Evolutionary conservation across 1,140 invertebrate genomes (phyloP), one percentile per base, ranked within the genome.

Genomic region (Drosophila quadrilineata): DNA sequence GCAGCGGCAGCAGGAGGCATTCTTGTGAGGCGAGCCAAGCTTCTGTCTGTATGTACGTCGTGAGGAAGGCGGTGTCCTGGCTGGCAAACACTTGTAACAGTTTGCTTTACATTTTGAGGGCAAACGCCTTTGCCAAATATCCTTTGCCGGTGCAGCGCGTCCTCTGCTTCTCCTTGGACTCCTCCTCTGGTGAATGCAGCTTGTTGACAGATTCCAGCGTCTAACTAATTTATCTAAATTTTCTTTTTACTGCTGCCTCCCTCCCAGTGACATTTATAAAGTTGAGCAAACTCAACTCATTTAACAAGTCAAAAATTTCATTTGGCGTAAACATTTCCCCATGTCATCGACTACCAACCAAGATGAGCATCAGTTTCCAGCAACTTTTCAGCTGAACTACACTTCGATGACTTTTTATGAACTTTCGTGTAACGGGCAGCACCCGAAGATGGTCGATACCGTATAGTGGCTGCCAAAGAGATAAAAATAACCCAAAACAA

Each of bases 21-120:
- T 14, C 22, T 33, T 21, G n/a, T 17, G 24, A 22, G 17, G n/a
- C 1, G n/a, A n/a, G n/a, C n/a, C n/a, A n/a, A n/a, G n/a, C 38
- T 28, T 16, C 40, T 14, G 38, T n/a, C 38, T 16, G 10, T 28
- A n/a, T n/a, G n/a, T n/a, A n/a, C n/a, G 5, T 50, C 5, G 22
- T 22, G 17, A 33, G 9, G 8, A 2, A 1, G 22, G 6, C 8
- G 38, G 26, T 26, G 62, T 54, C 62, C 54, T 59, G 45, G 45
- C 62, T 35, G 26, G 29, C 71, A 71, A 82, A 70, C 77, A 82
- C 79, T 84, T 84, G 73, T 84, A 77, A 66, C 79, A 67, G 79
- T 77, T 71, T 67, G 76, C 68, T 68, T 59, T 53, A 77, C 73
- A 84, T 71, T 57, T 65, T 73, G 54, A 14, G 48, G 40, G 43